These are phyloP conservation scores for Scomber scombrus DNA, from an alignment of 2,113 vertebrate genomes.

Conservation along the genomic window DNA sequence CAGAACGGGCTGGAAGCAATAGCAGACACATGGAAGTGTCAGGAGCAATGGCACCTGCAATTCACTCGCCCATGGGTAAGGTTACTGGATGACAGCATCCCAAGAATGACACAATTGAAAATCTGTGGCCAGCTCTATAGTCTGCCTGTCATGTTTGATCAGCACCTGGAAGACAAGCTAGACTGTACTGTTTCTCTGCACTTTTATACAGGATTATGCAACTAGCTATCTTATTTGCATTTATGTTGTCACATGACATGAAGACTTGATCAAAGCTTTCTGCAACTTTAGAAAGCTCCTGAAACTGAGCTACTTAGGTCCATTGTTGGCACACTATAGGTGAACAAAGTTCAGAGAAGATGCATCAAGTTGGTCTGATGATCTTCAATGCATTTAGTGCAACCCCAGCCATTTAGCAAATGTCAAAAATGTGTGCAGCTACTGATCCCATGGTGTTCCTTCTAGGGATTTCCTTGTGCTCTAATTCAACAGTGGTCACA, in stretches of 20 bases:
- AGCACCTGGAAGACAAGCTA: conserved; percentile 11
- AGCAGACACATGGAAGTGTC: conserved; percentile 34
- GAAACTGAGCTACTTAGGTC: background rate
- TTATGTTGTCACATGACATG: background rate
- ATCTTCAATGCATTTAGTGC: background rate
- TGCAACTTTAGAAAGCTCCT: background rate
- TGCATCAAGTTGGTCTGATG: background rate
- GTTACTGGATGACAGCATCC: conserved; percentile 4
- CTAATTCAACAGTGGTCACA: background rate
- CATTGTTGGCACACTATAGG: background rate
- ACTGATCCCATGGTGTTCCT: conserved; percentile 16
- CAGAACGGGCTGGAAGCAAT: conserved; percentile 14
- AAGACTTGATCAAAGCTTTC: conserved; percentile 2
- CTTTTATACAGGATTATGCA: background rate
- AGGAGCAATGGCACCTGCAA: conserved; percentile 41
- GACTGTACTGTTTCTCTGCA: background rate
- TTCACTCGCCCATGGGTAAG: conserved; percentile 12
- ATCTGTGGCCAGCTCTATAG: background rate
- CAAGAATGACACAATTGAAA: conserved; percentile 14
- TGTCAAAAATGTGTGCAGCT: conserved; percentile 3
- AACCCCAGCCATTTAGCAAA: background rate
- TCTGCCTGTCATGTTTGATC: conserved; percentile 18
- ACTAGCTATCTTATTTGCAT: background rate
- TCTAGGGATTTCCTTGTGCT: background rate
- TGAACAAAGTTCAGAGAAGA: conserved; percentile 11